Evolutionary conservation across 92 coral and sea anemone species (phyloP), one percentile per base, ranked within the genome.

Genomic region (Montipora capitata): DNA sequence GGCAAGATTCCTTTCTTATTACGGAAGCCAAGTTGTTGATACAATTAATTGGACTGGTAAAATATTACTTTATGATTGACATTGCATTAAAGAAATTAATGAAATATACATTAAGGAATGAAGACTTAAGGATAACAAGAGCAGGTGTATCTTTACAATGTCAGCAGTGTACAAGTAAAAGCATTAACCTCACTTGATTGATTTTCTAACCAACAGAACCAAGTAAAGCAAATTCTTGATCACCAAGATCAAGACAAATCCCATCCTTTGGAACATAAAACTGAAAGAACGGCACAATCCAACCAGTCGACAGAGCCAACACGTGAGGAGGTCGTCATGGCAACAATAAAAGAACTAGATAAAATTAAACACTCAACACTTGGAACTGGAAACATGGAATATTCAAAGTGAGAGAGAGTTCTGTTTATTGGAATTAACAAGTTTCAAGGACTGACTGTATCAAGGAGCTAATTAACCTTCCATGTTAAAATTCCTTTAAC

Each of bases 281-380:
- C 45, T 42, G 62, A 20, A 40, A 38, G 41, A 39, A 67, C 11
- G 0, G 83, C 40, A 65, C 45, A 61, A 16, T 27, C 70, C 64
- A 66, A 14, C 9, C 27, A 64, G 52, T 76, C 83, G 35, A 27
- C 35, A 51, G 89, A 80, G 44, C 98, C 99, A 39, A 95, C 97
- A 3, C 86, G 94, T 65, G 93, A 92, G 69, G 97, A 91, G 38
- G 98, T 96, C 68, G 91, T 92, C 27, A 78, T 35, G 92, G 99
- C 99, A 66, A 96, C 99, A 2, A 45, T 93, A 12, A 89, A 64
- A 75, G 97, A 96, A 57, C 85, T 97, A 41, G 96, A 95, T 78
- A 97, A 88, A 76, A 85, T 97, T 3, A 94, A 90, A 88, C 78
- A 35, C 57, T 75, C 92, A 3, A 82, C 63, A 35, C 43, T 77